phyloP scores from a whole-genome alignment of 1,140 invertebrate genomes.

The Drosophila nasuta region DNA sequence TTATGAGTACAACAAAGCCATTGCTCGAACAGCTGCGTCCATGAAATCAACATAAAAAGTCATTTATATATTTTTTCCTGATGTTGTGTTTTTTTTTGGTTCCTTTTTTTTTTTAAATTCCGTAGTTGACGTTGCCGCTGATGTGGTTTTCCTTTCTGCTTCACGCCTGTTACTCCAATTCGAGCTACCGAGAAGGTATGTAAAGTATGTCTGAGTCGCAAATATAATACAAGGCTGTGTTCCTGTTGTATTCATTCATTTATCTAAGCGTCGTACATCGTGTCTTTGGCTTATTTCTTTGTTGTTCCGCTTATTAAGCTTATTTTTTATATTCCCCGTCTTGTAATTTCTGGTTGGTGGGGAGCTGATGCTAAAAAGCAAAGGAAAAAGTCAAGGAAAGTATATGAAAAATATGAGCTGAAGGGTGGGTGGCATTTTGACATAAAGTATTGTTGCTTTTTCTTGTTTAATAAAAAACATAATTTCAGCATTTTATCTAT shows the following conservation, averaged over 20 bases:
- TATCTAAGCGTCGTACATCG: constrained; percentile 77
- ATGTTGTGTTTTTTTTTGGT: constrained; percentile 34
- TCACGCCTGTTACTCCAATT: constrained; percentile 64
- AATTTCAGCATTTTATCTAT: constrained; percentile 70
- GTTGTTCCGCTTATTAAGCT: constrained; percentile 66
- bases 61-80: constrained; percentile 67
- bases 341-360: constrained; percentile 26
- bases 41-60: constrained; percentile 82
- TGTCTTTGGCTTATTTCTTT: constrained; percentile 69
- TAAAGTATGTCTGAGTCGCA: constrained; percentile 61
- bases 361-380: constrained; percentile 3
- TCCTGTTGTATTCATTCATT: constrained; percentile 65
- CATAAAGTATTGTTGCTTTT: constrained; percentile 67
- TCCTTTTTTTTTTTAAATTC: constrained; percentile 1
- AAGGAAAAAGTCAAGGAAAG: constrained; percentile 28
- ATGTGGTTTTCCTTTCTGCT: constrained; percentile 43
- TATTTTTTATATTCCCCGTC: constrained; percentile 67
- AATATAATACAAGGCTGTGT: background rate
- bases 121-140: constrained; percentile 30
- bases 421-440: constrained; percentile 12
- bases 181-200: constrained; percentile 61
- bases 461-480: constrained; percentile 68
- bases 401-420: constrained; percentile 9
- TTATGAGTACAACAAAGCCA: constrained; percentile 53
- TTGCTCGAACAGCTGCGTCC: constrained; percentile 68